Evolutionary conservation across 2,797 vertebrate species (phyloP).

Genomic region (Brachyrhaphis roseni): DNA sequence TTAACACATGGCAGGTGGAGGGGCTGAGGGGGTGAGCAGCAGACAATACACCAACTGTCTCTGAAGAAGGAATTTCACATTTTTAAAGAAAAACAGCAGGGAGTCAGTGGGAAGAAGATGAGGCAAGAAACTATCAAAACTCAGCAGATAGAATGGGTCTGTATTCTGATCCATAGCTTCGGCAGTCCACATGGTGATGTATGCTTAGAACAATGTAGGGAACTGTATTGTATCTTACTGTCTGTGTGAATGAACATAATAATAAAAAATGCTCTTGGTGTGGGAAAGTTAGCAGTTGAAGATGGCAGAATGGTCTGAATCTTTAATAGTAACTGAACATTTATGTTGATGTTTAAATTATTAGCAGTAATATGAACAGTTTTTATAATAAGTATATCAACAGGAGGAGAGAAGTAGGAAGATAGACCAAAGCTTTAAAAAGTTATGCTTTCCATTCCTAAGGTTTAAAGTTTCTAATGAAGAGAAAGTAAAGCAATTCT

Average conservation of each 20-base stretch:
- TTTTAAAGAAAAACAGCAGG: constrained; percentile 15
- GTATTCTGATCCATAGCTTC: not conserved
- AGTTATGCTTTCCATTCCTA: not conserved
- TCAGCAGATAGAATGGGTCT: not conserved
- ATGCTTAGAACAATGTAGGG: not conserved
- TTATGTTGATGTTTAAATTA: not conserved
- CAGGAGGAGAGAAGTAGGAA: not conserved
- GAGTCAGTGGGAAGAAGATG: not conserved
- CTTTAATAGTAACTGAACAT: not conserved
- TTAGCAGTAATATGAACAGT: not conserved
- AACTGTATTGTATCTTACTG: no score
- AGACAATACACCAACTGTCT: constrained; percentile 24
- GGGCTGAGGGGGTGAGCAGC: constrained; percentile 40
- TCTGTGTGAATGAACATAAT: not conserved
- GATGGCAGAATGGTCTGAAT: not conserved
- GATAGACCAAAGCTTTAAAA: not conserved
- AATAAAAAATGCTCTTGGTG: not conserved
- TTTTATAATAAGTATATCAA: not conserved
- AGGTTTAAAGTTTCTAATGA: not conserved
- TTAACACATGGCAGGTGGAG: constrained; percentile 41
- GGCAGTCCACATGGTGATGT: not conserved
- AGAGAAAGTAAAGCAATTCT: not conserved
- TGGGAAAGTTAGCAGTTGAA: not conserved
- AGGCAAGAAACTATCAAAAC: constrained; percentile 3
- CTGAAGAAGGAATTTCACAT: constrained; percentile 33